Evolutionary conservation across 2,888 invertebrate species (phyloP), one percentile per base, ranked within the genome.

Genomic region (Leptinotarsa haldemani): DNA sequence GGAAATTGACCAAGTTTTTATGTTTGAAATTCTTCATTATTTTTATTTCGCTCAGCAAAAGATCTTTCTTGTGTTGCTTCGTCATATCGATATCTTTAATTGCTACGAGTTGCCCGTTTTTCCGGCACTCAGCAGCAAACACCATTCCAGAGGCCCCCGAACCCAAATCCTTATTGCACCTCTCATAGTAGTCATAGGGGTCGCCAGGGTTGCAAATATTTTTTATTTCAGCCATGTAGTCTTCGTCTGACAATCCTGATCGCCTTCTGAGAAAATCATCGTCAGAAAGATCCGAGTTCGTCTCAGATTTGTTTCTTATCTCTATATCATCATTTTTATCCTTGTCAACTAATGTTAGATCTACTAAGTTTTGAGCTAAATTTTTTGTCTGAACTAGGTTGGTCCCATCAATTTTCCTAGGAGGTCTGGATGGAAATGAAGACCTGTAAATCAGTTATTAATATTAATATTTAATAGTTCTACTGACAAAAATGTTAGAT

Each of bases 41-140:
- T 83, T 94, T 93, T 79, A 99, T 97, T 90, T 99, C 99, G 67
- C 96, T 98, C 79, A 98, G 90, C 85, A 99, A 95, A 83, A 98
- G 90, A 88, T 98, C 97, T 87, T 98, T 98, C 84, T 97, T 95
- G 69, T 96, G 95, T 87, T 99, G 99, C 86, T 96, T 96, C 52
- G 94, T 92, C 85, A 99, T 91, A 86, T 98, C 97, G 87, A 99
- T 99, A 83, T 97, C 96, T 88, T 99, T 99, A 79, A 99, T 95
- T 47, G 99, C 99, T 9, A 99, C 98, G 85, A 93, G 92, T 46
- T 93, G 90, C 70, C 91, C 90, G 67, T 91, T 92, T 79, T 90
- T 90, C 76, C 91, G 90, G 86, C 96, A 95, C n/a, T 91, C 92
- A 0, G 97, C 97, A 79, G 95, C 95, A 85, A 95, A 96, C 30